These are phyloP conservation scores for Andinoacara biseriatus DNA, from an alignment of 2,113 vertebrate genomes.

Conservation along the genomic window DNA sequence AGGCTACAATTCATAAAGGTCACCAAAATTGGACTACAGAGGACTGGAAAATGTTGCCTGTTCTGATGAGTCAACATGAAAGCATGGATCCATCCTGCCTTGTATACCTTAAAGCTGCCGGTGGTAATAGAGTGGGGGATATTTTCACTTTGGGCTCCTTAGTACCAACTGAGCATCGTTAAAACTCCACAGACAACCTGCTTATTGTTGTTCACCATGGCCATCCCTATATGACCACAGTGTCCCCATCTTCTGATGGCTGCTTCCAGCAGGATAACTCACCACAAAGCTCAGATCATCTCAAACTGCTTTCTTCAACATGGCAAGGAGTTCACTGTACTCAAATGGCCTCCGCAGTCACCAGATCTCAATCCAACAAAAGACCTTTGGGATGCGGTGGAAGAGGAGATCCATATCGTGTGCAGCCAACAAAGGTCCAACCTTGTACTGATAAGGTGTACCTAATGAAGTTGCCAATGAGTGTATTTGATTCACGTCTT, in stretches of 20 bases:
- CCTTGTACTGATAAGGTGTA: too few species aligned
- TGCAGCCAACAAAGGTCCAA: too few species aligned
- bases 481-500: too few species aligned
- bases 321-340: background rate
- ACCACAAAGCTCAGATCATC: background rate
- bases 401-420: background rate
- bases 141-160: background rate
- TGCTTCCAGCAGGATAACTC: background rate
- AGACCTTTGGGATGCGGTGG: background rate
- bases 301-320: background rate
- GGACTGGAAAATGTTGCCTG: background rate
- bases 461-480: too few species aligned
- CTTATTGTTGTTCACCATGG: background rate
- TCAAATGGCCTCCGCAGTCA: background rate
- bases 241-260: background rate
- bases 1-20: background rate
- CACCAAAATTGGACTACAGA: background rate
- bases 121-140: background rate
- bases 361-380: background rate
- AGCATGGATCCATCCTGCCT: background rate
- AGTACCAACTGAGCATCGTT: background rate
- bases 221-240: background rate
- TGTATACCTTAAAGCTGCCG: background rate
- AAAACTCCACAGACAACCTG: background rate
- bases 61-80: background rate